Conservation (phyloP, 2,113 vertebrate genomes). For the Amblyopsis rosae region DNA sequence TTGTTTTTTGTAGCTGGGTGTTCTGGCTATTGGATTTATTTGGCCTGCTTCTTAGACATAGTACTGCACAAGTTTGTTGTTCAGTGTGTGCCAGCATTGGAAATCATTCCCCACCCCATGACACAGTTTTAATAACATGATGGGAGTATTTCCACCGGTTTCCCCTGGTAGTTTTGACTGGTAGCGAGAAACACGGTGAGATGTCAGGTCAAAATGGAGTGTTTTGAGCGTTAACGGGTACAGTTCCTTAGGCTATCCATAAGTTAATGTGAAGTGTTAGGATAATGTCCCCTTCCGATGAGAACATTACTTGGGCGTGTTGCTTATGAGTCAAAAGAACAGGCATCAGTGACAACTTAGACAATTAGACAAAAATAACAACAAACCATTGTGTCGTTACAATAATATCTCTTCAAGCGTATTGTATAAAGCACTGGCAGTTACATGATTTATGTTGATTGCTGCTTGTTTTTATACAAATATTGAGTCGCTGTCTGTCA, state of each 20-base stretch:
- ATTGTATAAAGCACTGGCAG: slow-evolving; percentile 42
- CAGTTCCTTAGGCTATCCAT: slow-evolving; percentile 18
- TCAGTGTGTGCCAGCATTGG: slow-evolving; percentile 15
- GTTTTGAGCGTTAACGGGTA: slow-evolving; percentile 1
- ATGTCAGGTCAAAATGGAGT: slow-evolving; percentile 33
- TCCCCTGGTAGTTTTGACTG: not conserved
- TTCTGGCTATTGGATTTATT: too few relatives aligned
- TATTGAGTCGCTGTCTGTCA: slow-evolving; percentile 58
- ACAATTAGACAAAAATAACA: slow-evolving; percentile 73
- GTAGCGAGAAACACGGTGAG: slow-evolving; percentile 27
- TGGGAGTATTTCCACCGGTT: slow-evolving; percentile 37
- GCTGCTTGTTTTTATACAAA: slow-evolving; percentile 64
- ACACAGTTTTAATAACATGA: slow-evolving; percentile 35
- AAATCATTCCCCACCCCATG: slow-evolving; percentile 11
- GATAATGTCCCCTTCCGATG: slow-evolving; percentile 59
- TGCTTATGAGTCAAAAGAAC: slow-evolving; percentile 61
- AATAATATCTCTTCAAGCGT: slow-evolving; percentile 46
- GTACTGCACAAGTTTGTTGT: slow-evolving; percentile 1
- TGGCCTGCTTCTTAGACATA: not conserved
- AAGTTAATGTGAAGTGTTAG: slow-evolving; percentile 34
- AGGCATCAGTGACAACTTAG: slow-evolving; percentile 67
- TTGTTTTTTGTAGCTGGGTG: too few relatives aligned
- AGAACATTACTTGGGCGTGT: slow-evolving; percentile 67
- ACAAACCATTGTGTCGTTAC: slow-evolving; percentile 68
- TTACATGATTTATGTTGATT: slow-evolving; percentile 69